These are phyloP conservation scores for Deilephila porcellus DNA, from an alignment of 2,888 invertebrate species.

Conservation along the genomic window DNA sequence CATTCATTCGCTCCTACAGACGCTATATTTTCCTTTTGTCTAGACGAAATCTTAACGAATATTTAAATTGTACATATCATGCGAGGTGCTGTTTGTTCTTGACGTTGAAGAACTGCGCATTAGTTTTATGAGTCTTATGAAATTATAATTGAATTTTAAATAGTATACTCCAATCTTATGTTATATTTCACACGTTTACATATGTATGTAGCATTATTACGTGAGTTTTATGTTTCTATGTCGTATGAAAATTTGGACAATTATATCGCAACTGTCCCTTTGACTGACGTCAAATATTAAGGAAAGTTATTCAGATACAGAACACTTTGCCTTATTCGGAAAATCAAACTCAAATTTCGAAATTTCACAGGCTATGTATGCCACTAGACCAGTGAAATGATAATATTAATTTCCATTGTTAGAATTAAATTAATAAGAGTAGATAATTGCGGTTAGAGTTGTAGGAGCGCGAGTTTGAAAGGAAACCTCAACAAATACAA, in stretches of 20 bases:
- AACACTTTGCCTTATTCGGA: background rate
- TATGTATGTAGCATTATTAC: no score
- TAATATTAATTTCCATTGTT: background rate
- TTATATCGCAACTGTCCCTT: no score
- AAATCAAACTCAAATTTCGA: background rate
- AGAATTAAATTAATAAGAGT: conserved; percentile 18
- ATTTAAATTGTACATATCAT: conserved; percentile 67
- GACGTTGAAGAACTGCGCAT: conserved; percentile 8
- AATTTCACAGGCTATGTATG: background rate
- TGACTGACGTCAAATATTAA: no score
- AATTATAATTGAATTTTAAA: background rate
- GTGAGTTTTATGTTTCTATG: no score
- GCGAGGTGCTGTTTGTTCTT: conserved; percentile 15
- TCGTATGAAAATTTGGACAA: no score
- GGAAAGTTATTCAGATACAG: no score
- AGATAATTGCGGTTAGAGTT: conserved; percentile 19
- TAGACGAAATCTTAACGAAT: conserved; percentile 84
- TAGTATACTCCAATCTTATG: no score
- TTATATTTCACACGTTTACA: no score
- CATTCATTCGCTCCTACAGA: conserved; percentile 74
- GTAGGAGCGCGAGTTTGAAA: conserved; percentile 31
- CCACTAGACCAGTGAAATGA: background rate
- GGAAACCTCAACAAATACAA: conserved; percentile 49
- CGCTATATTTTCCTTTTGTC: conserved; percentile 83
- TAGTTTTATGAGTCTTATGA: background rate